Conservation (phyloP, 2,888 invertebrate species). For the Suillia variegata region DNA sequence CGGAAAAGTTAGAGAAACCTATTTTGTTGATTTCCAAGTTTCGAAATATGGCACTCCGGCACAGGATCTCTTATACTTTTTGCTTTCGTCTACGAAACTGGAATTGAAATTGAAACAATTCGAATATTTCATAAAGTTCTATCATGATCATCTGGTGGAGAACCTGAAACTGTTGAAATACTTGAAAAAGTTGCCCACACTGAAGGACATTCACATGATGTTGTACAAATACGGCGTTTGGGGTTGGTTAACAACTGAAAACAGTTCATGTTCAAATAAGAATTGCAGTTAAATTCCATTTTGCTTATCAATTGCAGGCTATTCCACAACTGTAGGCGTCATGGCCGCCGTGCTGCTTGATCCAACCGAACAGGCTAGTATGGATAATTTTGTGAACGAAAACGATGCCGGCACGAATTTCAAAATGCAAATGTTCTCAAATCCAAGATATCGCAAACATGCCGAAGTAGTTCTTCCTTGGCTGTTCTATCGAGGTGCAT, state of each 20-base stretch:
- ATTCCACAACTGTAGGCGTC: conserved; percentile 28
- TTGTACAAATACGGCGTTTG: conserved; percentile 41
- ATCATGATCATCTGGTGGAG: conserved; percentile 37
- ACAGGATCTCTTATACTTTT: conserved; percentile 34
- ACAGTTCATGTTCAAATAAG: too few species aligned
- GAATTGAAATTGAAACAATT: conserved; percentile 35
- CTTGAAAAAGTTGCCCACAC: conserved; percentile 36
- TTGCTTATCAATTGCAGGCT: conserved; percentile 22
- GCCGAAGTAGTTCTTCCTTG: conserved; percentile 41
- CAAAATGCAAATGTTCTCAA: conserved; percentile 39
- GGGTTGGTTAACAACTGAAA: conserved; percentile 31
- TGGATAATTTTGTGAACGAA: conserved; percentile 37
- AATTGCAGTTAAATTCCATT: too few species aligned
- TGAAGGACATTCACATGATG: conserved; percentile 42
- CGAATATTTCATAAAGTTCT: conserved; percentile 38
- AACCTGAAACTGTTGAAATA: conserved; percentile 42
- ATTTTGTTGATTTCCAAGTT: conserved; percentile 47
- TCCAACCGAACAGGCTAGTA: conserved; percentile 38
- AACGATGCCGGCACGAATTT: conserved; percentile 32
- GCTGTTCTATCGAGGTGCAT: conserved; percentile 45
- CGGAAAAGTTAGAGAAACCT: conserved; percentile 37
- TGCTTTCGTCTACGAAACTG: conserved; percentile 34
- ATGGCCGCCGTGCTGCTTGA: conserved; percentile 43
- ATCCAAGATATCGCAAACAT: conserved; percentile 42
- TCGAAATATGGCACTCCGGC: conserved; percentile 40